Percentiles rank a stretch among this genome's conserved stretches.
phyloP scores from a whole-genome alignment of 2,797 vertebrate genomes.

The Myotis daubentonii region DNA sequence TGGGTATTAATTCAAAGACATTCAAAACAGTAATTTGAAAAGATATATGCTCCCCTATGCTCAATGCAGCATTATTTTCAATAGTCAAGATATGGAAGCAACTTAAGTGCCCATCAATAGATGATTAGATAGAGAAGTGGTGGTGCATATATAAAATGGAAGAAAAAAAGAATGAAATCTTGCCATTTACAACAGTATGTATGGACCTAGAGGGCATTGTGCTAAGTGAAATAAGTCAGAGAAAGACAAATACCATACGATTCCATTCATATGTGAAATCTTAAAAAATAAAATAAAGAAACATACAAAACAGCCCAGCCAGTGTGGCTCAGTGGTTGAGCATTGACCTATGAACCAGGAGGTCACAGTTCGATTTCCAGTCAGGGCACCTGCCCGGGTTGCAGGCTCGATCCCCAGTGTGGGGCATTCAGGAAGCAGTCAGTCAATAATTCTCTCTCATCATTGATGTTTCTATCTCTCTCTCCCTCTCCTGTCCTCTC shows the following conservation, averaged over 20 bases:
- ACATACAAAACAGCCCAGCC: neutral
- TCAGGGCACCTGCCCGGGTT: no score
- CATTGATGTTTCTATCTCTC: no score
- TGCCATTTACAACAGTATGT: neutral
- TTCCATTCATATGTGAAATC: neutral
- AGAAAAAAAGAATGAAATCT: neutral
- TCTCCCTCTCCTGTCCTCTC: no score
- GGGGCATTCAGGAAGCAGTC: no score
- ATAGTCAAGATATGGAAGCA: neutral
- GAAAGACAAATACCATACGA: neutral
- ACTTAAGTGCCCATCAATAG: neutral
- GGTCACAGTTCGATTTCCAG: no score
- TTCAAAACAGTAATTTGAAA: neutral
- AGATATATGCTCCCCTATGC: neutral
- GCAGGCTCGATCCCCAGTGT: no score
- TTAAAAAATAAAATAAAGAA: neutral
- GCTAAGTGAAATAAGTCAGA: neutral
- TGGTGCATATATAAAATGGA: neutral
- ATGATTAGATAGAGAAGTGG: neutral
- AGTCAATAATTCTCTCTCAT: no score
- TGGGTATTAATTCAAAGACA: neutral
- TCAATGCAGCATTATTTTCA: neutral
- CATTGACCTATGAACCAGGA: no score
- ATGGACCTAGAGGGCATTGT: neutral
- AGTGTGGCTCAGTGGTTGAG: no score